These are phyloP conservation scores for Himalopsyche tibetana DNA, from an alignment of 2,888 invertebrate genomes.

Conservation along the genomic window DNA sequence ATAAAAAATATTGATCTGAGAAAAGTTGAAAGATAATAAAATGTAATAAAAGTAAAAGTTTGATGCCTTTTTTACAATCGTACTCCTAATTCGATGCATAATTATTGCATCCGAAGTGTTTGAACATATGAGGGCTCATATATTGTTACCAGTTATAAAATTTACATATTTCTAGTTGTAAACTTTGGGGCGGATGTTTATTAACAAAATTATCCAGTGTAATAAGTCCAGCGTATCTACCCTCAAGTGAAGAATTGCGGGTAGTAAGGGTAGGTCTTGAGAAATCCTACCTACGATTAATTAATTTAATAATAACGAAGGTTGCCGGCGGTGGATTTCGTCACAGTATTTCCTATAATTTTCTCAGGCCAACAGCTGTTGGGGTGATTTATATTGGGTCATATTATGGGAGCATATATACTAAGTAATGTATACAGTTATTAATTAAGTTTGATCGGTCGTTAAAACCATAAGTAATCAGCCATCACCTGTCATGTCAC, in stretches of 20 bases:
- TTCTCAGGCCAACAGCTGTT: neutral
- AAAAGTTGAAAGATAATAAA: too few species aligned
- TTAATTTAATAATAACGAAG: slow-evolving; percentile 45
- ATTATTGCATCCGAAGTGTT: too few species aligned
- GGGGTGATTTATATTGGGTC: slow-evolving; percentile 12
- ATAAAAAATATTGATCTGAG: too few species aligned
- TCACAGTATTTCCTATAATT: neutral
- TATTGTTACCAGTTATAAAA: too few species aligned
- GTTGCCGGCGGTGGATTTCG: slow-evolving; percentile 4
- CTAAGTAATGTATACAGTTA: neutral
- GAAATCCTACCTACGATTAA: slow-evolving; percentile 48
- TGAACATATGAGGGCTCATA: too few species aligned
- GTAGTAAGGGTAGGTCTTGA: neutral
- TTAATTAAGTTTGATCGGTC: too few species aligned
- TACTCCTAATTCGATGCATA: too few species aligned
- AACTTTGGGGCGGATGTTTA: neutral
- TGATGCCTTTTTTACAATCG: too few species aligned
- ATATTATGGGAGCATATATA: neutral
- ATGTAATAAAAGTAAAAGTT: too few species aligned
- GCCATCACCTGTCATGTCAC: too few species aligned
- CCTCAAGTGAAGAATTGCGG: neutral
- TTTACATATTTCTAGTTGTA: neutral
- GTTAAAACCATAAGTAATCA: too few species aligned
- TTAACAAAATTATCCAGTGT: slow-evolving; percentile 53
- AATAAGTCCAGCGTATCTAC: slow-evolving; percentile 48